A percentile compares a stretch with the other conserved stretches of the same genome.
phyloP scores from a whole-genome alignment of 2,888 invertebrate genomes.

The Lissonota sp. region DNA sequence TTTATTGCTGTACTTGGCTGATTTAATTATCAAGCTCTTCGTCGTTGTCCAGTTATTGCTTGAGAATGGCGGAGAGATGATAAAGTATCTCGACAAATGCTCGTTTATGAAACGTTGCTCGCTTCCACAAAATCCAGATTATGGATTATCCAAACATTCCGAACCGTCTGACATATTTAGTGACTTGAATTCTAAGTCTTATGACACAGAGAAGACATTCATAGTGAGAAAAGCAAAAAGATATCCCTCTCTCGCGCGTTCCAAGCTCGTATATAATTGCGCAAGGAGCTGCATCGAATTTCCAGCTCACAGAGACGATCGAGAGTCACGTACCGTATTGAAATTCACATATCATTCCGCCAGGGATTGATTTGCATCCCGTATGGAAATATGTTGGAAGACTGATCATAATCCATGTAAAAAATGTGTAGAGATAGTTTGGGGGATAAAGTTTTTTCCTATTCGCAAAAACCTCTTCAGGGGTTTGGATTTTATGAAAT shows the following conservation, averaged over 20 bases:
- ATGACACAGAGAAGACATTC: slow-evolving; percentile 12
- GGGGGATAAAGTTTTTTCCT: too few species aligned
- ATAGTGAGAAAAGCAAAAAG: slow-evolving; percentile 37
- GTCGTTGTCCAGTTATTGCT: neutral
- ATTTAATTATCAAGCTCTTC: slow-evolving; percentile 13
- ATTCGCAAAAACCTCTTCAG: too few species aligned
- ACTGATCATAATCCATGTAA: slow-evolving; percentile 32
- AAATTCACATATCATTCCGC: slow-evolving; percentile 29
- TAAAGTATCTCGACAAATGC: neutral
- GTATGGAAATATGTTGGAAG: slow-evolving; percentile 27
- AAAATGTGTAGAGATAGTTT: too few species aligned
- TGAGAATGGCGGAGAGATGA: too few species aligned
- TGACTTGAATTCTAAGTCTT: slow-evolving; percentile 7
- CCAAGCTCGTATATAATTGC: slow-evolving; percentile 30
- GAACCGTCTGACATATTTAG: neutral
- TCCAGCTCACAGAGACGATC: slow-evolving; percentile 32
- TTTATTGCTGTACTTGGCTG: neutral
- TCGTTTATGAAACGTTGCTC: neutral
- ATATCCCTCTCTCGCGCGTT: slow-evolving; percentile 24
- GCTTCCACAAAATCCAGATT: neutral
- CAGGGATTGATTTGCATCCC: slow-evolving; percentile 15
- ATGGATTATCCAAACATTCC: too few species aligned
- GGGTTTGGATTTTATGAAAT: too few species aligned
- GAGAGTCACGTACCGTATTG: slow-evolving; percentile 55
- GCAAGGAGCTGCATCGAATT: slow-evolving; percentile 38